These are phyloP conservation scores for Penaeus monodon DNA, from an alignment of 2,888 invertebrate species.

Conservation along the genomic window DNA sequence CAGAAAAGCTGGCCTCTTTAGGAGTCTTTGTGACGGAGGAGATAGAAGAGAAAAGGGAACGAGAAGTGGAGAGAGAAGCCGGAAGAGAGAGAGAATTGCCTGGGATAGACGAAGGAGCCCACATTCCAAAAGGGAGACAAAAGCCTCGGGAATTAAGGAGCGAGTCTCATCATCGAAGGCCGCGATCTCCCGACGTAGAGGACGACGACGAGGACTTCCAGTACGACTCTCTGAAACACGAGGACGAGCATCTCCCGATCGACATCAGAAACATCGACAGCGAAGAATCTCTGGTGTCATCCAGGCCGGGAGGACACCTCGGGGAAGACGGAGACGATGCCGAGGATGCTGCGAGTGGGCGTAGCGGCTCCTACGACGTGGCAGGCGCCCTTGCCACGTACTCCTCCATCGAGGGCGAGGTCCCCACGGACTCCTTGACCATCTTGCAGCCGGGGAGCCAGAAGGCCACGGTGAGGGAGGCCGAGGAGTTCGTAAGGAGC, in stretches of 20 bases:
- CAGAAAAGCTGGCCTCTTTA: too few relatives aligned
- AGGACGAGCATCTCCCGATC: conserved; percentile 51
- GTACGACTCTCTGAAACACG: conserved; percentile 60
- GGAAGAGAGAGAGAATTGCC: too few relatives aligned
- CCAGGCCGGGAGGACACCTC: background rate
- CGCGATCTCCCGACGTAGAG: background rate
- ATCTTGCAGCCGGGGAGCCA: conserved; percentile 12
- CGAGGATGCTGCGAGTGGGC: conserved; percentile 23
- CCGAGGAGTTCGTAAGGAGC: background rate
- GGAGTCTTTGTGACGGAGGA: too few relatives aligned
- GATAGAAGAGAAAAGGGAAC: too few relatives aligned
- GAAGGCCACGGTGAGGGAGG: conserved; percentile 24
- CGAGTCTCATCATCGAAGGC: background rate
- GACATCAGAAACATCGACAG: conserved; percentile 60
- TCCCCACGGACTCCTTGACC: conserved; percentile 24
- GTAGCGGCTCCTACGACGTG: conserved; percentile 12
- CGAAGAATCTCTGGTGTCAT: conserved; percentile 52
- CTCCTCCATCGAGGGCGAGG: conserved; percentile 39
- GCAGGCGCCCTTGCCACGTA: conserved; percentile 7
- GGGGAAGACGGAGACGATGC: conserved; percentile 6
- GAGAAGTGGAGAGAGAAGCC: too few relatives aligned
- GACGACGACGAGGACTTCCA: conserved; percentile 60
- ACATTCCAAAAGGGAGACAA: too few relatives aligned
- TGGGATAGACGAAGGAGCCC: too few relatives aligned
- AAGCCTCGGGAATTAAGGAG: too few relatives aligned